phyloP scores from a whole-genome alignment of 2,113 vertebrate species.

The Megaceryle torquata region DNA sequence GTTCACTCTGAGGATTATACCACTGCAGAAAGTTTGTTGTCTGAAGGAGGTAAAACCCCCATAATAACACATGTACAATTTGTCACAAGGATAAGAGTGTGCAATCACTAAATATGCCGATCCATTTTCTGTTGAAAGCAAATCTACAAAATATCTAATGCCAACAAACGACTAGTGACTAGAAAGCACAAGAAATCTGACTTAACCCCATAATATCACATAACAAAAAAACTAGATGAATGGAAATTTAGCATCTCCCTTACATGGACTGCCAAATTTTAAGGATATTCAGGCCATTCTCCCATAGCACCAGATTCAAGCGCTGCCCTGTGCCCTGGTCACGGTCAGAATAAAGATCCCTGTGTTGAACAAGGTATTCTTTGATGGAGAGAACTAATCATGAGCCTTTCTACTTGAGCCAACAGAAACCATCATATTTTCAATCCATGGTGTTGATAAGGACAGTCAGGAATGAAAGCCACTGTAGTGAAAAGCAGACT shows the following conservation, averaged over 20 bases:
- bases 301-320: neutral
- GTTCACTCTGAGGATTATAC: neutral
- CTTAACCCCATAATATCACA: neutral
- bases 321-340: neutral
- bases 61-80: neutral
- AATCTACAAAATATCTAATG: neutral
- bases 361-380: neutral
- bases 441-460: neutral
- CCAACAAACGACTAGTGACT: neutral
- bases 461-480: neutral
- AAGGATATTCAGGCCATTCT: neutral
- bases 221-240: neutral
- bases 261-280: neutral
- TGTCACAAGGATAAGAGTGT: neutral
- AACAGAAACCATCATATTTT: neutral
- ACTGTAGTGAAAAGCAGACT: neutral
- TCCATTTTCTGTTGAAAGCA: neutral
- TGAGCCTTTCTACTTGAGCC: neutral
- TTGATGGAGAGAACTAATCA: neutral
- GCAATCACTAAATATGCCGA: neutral
- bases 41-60: neutral
- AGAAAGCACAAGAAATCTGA: conserved; percentile 23
- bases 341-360: neutral
- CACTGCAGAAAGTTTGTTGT: neutral
- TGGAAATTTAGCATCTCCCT: neutral